Base-by-base conservation (phyloP, 2,113 vertebrate species). In the Lagopus leucura region DNA sequence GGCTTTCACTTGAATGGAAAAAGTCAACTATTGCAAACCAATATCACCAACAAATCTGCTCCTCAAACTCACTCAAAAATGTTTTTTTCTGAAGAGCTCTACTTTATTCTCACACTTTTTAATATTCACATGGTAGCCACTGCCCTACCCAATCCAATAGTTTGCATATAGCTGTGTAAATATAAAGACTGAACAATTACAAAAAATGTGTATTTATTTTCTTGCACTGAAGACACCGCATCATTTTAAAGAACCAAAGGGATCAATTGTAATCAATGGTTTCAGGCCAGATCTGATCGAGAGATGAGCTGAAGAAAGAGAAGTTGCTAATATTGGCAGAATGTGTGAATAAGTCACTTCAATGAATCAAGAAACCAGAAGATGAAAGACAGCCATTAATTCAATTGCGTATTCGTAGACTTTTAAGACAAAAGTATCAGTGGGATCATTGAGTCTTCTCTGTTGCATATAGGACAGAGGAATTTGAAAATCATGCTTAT, bases 111-210 rank as follows among this genome's bases (percentile, higher is more conserved):
- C 22, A 92, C 25, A 11, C n/a, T 63, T 77, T 38, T 82, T 89
- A 95, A 76, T 57, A 90, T 42, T 92, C 81, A 82, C 1, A 57
- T 38, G 71, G 58, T 94, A 92, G 74, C 94, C 92, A 92, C 58
- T 73, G 43, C 58, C 60, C 17, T 82, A 65, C 18, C 19, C 72
- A 47, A 6, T 79, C 42, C 58, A 93, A 70, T 73, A 77, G 66
- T 9, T 74, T 73, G 71, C 75, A 70, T 89, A 94, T 75, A 93
- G 67, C 42, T 94, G 74, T 58, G 84, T 91, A 96, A 96, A 95
- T 28, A 92, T 45, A 78, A 86, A 89, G 80, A 89, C 67, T 73
- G 30, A 94, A 91, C 22, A 14, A 93, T 91, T 80, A 92, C 15
- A 60, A 82, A 34, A 94, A 89, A 79, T 13, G 11, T 70, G 38